Percentiles rank a stretch among this genome's conserved stretches.
Evolutionary conservation across 2,797 vertebrate genomes (phyloP).

Genomic region (Tapera naevia): DNA sequence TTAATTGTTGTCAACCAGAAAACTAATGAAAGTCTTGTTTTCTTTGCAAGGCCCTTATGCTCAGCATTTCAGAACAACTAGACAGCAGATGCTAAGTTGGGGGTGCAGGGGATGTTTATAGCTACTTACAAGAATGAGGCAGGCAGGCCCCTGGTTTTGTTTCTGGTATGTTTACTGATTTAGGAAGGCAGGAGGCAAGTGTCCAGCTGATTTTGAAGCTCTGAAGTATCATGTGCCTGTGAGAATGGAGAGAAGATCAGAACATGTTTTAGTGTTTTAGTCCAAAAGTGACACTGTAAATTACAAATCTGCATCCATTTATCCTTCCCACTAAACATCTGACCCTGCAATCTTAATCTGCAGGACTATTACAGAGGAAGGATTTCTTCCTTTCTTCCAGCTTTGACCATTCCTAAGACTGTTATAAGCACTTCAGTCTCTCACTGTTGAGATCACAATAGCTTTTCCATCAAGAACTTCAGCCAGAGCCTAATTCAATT

Average conservation of each 20-base stretch:
- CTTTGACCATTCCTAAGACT: background rate
- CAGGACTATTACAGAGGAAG: background rate
- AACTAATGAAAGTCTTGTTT: background rate
- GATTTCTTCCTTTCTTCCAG: background rate
- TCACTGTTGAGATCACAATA: background rate
- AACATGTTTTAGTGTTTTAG: background rate
- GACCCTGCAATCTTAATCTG: background rate
- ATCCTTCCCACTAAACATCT: background rate
- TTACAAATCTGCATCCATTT: background rate
- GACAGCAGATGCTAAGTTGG: background rate
- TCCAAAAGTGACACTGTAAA: background rate
- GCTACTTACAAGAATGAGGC: conserved; percentile 17
- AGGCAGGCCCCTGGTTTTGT: background rate
- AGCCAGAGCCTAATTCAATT: background rate
- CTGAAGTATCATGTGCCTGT: background rate
- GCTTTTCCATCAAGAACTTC: background rate
- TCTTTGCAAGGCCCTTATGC: background rate
- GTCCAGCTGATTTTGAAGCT: background rate
- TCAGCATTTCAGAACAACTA: background rate
- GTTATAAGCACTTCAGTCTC: background rate
- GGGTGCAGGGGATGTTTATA: background rate
- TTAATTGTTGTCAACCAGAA: background rate
- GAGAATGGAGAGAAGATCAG: background rate
- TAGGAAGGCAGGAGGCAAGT: background rate
- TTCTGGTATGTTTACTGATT: conserved; percentile 27